These are phyloP conservation scores for Alcedo atthis DNA, from an alignment of 2,797 vertebrate genomes.

Conservation along the genomic window DNA sequence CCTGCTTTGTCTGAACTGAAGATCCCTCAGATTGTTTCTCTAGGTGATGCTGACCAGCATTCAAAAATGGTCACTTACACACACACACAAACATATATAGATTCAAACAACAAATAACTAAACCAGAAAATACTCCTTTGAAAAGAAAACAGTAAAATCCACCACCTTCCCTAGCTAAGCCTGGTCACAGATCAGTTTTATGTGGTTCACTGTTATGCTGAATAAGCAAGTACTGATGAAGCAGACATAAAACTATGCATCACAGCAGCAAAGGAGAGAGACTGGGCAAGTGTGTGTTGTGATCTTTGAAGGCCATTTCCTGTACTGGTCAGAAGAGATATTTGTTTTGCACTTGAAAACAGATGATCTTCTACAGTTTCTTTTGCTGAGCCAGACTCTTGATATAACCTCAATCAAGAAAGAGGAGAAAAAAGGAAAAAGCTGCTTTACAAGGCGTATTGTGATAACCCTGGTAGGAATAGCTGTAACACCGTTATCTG, in stretches of 20 bases:
- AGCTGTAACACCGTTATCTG: not conserved
- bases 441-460: not conserved
- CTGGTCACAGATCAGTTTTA: constrained; percentile 41
- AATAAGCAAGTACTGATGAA: constrained; percentile 32
- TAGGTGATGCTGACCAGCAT: not conserved
- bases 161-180: not conserved
- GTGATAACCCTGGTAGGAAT: not conserved
- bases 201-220: constrained; percentile 51
- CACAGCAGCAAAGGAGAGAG: not conserved
- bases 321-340: not conserved
- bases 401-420: not conserved
- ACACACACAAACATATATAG: not conserved
- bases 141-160: constrained; percentile 15
- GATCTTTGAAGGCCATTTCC: constrained; percentile 45
- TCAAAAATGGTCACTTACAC: not conserved
- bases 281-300: not conserved
- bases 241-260: constrained; percentile 47
- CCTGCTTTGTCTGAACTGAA: not conserved
- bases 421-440: not conserved
- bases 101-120: not conserved
- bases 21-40: not conserved
- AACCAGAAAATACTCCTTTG: not conserved
- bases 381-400: constrained; percentile 9
- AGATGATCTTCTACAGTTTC: constrained; percentile 20
- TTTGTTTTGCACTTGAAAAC: constrained; percentile 26